A percentile compares a stretch with the other conserved stretches of the same genome.
phyloP scores from a whole-genome alignment of 1,140 invertebrate genomes.

The Mizuhopecten yessoensis region DNA sequence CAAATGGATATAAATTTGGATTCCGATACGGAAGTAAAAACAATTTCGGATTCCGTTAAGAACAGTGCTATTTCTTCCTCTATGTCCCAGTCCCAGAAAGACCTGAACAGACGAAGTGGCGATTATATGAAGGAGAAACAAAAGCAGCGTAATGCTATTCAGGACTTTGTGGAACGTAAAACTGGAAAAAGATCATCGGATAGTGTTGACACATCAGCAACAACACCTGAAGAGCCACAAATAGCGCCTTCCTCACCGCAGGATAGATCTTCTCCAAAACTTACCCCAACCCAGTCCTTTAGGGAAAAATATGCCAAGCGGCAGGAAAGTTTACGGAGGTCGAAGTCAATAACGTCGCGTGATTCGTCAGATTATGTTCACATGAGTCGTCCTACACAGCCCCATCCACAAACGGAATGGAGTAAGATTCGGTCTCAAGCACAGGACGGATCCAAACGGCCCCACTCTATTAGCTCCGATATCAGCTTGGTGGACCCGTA shows the following conservation, averaged over 20 bases:
- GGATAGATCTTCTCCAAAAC: slow-evolving; percentile 23
- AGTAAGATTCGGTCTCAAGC: slow-evolving; percentile 73
- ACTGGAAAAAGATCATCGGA: slow-evolving; percentile 67
- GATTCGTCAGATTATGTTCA: slow-evolving; percentile 75
- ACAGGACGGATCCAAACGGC: slow-evolving; percentile 48
- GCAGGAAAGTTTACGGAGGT: slow-evolving; percentile 75
- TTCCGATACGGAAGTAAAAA: not conserved
- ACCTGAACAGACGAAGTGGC: not conserved
- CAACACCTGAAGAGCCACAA: slow-evolving; percentile 8
- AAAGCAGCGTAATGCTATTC: slow-evolving; percentile 91
- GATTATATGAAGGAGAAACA: slow-evolving; percentile 89
- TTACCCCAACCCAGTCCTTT: slow-evolving; percentile 61
- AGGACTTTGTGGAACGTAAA: slow-evolving; percentile 93
- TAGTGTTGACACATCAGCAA: slow-evolving; percentile 40
- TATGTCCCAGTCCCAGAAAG: slow-evolving; percentile 41
- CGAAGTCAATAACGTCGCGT: slow-evolving; percentile 71
- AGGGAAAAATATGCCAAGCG: slow-evolving; percentile 64
- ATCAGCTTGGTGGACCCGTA: slow-evolving; percentile 61
- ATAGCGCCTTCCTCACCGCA: not conserved
- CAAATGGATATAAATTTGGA: slow-evolving; percentile 47
- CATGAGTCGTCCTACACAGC: slow-evolving; percentile 69
- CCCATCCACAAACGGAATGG: slow-evolving; percentile 75
- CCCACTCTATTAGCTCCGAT: slow-evolving; percentile 69
- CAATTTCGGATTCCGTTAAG: not conserved
- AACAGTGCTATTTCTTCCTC: slow-evolving; percentile 42